These are phyloP conservation scores for Amazonetta brasiliensis DNA, from an alignment of 2,797 vertebrate species.

Conservation along the genomic window DNA sequence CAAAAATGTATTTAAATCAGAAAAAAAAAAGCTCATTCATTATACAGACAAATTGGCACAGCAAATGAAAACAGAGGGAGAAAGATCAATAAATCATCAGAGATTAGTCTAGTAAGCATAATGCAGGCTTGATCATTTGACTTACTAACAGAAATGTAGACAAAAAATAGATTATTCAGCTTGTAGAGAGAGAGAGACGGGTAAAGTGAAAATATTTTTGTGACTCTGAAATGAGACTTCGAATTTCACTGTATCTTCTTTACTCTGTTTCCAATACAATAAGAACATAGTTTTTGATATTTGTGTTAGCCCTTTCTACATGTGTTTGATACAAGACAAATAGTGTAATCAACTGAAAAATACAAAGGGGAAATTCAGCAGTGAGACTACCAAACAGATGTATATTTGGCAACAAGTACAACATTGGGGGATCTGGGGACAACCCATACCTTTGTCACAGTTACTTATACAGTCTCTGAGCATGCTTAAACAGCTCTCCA, in stretches of 20 bases:
- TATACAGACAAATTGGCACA: neutral
- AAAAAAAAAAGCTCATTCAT: neutral
- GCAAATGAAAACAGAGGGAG: neutral
- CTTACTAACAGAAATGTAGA: neutral
- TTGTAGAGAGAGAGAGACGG: neutral
- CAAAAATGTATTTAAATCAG: neutral
- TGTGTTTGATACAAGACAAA: neutral
- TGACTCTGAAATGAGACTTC: neutral
- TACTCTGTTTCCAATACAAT: neutral
- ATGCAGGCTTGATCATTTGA: neutral
- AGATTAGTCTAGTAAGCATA: conserved; percentile 21
- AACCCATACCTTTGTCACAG: neutral
- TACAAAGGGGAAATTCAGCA: neutral
- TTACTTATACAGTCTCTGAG: neutral
- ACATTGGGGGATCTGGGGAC: neutral
- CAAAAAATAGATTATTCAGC: neutral
- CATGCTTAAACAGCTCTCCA: neutral
- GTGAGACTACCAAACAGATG: neutral
- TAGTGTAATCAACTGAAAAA: neutral
- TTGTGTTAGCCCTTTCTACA: neutral
- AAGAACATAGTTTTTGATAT: neutral
- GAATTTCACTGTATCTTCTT: neutral
- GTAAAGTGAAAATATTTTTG: neutral
- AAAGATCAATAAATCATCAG: conserved; percentile 11
- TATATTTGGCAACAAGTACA: neutral